Percentiles rank a stretch among this genome's conserved stretches.
phyloP scores from a whole-genome alignment of 37 sponge, comb jelly and placozoan genomes.

The Halichondria panicea region DNA sequence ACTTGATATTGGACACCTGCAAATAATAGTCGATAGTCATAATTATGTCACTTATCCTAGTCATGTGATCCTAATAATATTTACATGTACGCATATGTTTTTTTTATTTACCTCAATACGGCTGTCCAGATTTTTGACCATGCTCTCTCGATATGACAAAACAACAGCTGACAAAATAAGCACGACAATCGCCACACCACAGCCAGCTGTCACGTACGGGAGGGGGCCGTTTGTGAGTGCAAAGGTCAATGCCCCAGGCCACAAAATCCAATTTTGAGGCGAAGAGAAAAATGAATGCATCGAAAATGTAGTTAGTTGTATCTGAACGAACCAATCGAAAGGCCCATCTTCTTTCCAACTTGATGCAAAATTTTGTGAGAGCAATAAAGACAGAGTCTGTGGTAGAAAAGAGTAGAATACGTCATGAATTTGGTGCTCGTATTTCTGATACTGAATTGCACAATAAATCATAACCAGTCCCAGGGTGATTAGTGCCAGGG shows the following conservation, averaged over 20 bases:
- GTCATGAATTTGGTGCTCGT: not conserved
- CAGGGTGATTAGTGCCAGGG: constrained; percentile 22
- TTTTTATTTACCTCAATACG: not conserved
- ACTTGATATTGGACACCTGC: constrained; percentile 2
- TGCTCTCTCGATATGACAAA: not conserved
- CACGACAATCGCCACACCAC: constrained; percentile 6
- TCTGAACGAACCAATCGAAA: constrained; percentile 1
- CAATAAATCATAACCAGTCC: constrained; percentile 19
- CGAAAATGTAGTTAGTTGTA: constrained; percentile 3
- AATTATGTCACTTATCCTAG: not conserved
- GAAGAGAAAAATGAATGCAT: not conserved
- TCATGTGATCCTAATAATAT: not conserved
- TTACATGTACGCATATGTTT: not conserved
- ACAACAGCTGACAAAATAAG: constrained; percentile 1
- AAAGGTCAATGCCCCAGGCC: constrained; percentile 20
- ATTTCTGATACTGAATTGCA: constrained; percentile 25
- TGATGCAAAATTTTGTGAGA: not conserved
- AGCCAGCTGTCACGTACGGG: constrained; percentile 6
- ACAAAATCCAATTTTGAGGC: constrained; percentile 13
- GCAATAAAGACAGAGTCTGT: not conserved
- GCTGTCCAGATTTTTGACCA: constrained; percentile 7
- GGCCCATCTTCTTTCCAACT: not conserved
- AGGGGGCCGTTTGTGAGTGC: constrained; percentile 8
- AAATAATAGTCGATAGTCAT: not conserved
- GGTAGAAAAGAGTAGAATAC: not conserved